These are phyloP conservation scores for Drosophila sturtevanti DNA, from an alignment of 1,140 invertebrate species.

Conservation along the genomic window DNA sequence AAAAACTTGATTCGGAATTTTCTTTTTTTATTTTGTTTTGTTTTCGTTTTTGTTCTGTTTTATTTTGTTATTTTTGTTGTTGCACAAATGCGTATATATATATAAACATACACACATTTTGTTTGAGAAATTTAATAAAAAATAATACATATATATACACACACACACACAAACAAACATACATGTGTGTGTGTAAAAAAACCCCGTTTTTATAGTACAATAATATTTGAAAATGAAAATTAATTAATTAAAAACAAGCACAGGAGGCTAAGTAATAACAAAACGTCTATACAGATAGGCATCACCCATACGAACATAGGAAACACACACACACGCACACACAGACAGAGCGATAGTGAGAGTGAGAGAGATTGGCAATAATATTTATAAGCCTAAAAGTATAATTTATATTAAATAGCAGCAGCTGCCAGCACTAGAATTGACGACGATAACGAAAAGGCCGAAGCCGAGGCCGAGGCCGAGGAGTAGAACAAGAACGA, in stretches of 20 bases:
- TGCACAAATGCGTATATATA: not conserved
- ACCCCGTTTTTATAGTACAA: not conserved
- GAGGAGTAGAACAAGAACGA: not conserved
- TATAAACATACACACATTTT: not conserved
- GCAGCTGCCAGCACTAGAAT: slow-evolving; percentile 11
- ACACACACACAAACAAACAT: not conserved
- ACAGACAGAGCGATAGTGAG: too few species aligned
- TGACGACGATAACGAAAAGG: not conserved
- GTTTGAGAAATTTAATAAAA: slow-evolving; percentile 7
- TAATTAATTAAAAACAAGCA: slow-evolving; percentile 14
- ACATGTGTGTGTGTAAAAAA: not conserved
- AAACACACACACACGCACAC: not conserved
- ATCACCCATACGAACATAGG: too few species aligned
- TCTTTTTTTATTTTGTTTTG: not conserved
- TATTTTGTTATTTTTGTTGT: not conserved
- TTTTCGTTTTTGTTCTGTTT: too few species aligned
- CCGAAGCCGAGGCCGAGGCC: not conserved
- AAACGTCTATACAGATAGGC: not conserved
- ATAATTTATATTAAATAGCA: slow-evolving; percentile 36
- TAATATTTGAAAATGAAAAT: slow-evolving; percentile 11
- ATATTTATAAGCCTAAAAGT: slow-evolving; percentile 23
- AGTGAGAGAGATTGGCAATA: not conserved
- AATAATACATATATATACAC: not conserved
- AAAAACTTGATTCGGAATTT: not conserved
- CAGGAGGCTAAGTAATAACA: slow-evolving; percentile 10